Evolutionary conservation across 2,113 vertebrate species (phyloP), one percentile per base, ranked within the genome.

Genomic region (Lagopus muta): DNA sequence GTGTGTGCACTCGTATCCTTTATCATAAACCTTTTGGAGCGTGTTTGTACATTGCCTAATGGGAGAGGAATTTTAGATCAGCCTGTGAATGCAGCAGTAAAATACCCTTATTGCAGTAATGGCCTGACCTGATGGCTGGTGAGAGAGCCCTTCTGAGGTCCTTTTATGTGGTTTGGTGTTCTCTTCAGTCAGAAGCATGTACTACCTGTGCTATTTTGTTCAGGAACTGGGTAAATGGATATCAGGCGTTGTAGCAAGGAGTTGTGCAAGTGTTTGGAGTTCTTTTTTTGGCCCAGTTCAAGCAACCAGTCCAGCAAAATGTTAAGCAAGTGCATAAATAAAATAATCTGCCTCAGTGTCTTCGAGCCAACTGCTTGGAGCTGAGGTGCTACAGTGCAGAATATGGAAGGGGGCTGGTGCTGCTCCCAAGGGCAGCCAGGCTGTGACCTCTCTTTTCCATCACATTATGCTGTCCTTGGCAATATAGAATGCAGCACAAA

Each of bases 171-270:
- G 28, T 70, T 11, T 27, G 36, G 1, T 25, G 86, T 55, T 55
- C 30, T 22, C 61, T 52, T 16, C 78, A 36, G n/a, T 15, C 74
- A 66, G 30, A 36, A 83, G 13, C 0, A 3, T 8, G 42, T 45
- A 1, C 66, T 43, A 1, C 0, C 2, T 54, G 55, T 48, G 1
- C 66, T 47, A 2, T 0, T 3, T 45, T 73, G 72, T 82, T 57
- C 11, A 75, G 75, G 42, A 89, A 1, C 71, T 66, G 78, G 13
- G 30, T 62, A 40, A 85, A 38, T n/a, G 4, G 32, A 1, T 48
- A 54, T 8, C 84, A 47, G 19, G 6, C 19, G 48, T 55, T 79
- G 91, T 50, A 82, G 58, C 30, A 13, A n/a, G 22, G 74, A 92
- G 32, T 3, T 69, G 54, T 91, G 36, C 55, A 32, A 25, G n/a